Base-by-base conservation (phyloP, 2,888 invertebrate genomes). In the Petrolisthes manimaculis region DNA sequence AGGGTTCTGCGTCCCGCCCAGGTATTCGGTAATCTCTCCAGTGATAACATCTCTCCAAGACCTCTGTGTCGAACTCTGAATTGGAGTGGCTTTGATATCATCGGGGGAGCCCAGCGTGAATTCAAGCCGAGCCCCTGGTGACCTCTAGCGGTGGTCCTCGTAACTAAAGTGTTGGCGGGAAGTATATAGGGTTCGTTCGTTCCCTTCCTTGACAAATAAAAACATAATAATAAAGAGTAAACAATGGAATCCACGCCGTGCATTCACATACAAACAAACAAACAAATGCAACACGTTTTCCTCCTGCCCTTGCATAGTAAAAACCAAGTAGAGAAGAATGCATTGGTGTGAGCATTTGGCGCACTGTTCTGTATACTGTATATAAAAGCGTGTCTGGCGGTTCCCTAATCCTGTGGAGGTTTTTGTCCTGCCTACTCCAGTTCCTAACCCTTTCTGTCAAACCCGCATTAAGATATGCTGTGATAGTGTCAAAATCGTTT, bases 381-480 rank as follows among this genome's bases (percentile, higher is more conserved):
- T 67, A 51, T 67, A 67, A 12, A 51, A 4, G 67, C 81, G 51
- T 21, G 56, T 81, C 61, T 69, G 69, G 67, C 51, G 79, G 85
- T 85, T 85, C 79, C 78, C 55, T 85, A 85, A 85, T 85, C 79
- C 85, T 69, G 79, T 8, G 75, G 79, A 24, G 75, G 67, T 83
- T 74, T 83, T 81, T 86, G 86, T 77, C 21, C 82, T 51, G 75
- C 75, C 75, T 86, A 82, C 86, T 82, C 86, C 86, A 86, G 82
- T 82, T 86, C 86, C 82, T 86, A 86, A 86, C 86, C 86, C 86
- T 86, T 86, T 86, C 86, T 86, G 86, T 86, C 86, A 86, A 86
- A 86, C 82, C 86, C 81, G 82, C 86, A 86, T 86, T 86, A 86
- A 86, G 86, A 86, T 86, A 86, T 82, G 86, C 86, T 86, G 55